phyloP scores from a whole-genome alignment of 2,888 invertebrate species.

The Agrotis ipsilon region DNA sequence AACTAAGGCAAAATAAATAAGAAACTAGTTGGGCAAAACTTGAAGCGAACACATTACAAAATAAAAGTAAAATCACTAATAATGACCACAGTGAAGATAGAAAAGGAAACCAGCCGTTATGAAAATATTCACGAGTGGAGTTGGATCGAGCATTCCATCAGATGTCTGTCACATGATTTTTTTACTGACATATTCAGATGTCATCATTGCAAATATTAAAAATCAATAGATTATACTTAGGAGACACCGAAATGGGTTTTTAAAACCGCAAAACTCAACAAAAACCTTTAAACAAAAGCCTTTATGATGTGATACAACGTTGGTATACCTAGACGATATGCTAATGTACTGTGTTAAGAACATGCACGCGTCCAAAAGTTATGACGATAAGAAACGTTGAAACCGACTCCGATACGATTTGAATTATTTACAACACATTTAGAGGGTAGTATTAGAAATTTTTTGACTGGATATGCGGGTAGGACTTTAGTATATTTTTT shows the following conservation, averaged over 20 bases:
- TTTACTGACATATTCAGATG: neutral
- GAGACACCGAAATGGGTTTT: slow-evolving; percentile 3
- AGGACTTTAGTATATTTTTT: slow-evolving; percentile 2
- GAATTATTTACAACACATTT: slow-evolving; percentile 40
- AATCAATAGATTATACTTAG: neutral
- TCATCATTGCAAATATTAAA: neutral
- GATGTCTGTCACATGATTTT: neutral
- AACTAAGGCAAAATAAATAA: neutral
- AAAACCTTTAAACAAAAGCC: slow-evolving; percentile 4
- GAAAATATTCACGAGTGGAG: slow-evolving; percentile 10
- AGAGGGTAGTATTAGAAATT: slow-evolving; percentile 1
- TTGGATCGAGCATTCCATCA: slow-evolving; percentile 22
- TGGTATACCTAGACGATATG: slow-evolving; percentile 47
- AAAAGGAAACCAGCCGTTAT: neutral
- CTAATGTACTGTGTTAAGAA: slow-evolving; percentile 62
- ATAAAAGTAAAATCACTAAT: slow-evolving; percentile 18
- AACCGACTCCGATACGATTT: slow-evolving; percentile 53
- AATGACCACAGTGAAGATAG: slow-evolving; percentile 2
- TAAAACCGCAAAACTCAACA: neutral
- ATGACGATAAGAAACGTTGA: slow-evolving; percentile 33
- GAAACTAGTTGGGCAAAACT: slow-evolving; percentile 7
- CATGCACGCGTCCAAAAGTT: slow-evolving; percentile 65
- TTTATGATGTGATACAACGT: slow-evolving; percentile 29
- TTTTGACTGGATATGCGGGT: slow-evolving; percentile 10
- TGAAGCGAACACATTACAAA: slow-evolving; percentile 13